Base-by-base conservation (phyloP, 2,113 vertebrate species). In the Ciconia maguari region DNA sequence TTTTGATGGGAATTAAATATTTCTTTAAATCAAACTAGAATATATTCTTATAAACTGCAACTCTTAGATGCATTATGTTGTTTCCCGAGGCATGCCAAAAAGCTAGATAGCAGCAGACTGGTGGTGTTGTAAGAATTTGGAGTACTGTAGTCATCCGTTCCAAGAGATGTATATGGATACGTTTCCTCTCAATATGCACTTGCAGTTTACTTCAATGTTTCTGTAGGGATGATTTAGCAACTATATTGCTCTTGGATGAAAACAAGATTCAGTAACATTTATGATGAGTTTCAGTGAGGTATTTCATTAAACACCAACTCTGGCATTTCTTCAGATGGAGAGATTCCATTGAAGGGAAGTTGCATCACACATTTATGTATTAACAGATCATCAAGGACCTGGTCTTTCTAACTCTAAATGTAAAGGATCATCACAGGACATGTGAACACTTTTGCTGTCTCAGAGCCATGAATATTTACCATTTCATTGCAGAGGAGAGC, bases 261-360 rank as follows among this genome's bases (percentile, higher is more conserved):
- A 83, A 48, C 54, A 76, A 51, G 77, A 77, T 61, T 75, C 52
- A 54, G 26, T 81, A 89, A 84, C 48, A 22, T 91, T 85, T 91
- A 34, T 9, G 26, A 75, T 48, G 70, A 68, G 25, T 91, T 87
- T 93, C 78, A 83, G 46, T 80, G 58, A 68, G n/a, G 30, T 15
- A 36, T 87, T 95, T 96, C 78, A 84, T 93, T 95, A 76, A 87
- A 87, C 49, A 87, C 6, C n/a, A 80, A 9, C 22, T 88, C 76
- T 57, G 55, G 38, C 34, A 51, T 93, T 95, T 90, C 65, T 64
- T 85, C 34, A 79, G 55, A 57, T 81, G 15, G 95, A 72, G 77
- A 69, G 34, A 58, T 91, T 89, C n/a, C 24, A 11, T 11, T 86
- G 65, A 94, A 76, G 46, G 17, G 25, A 75, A 89, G 16, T n/a